phyloP scores from a whole-genome alignment of 2,888 invertebrate genomes.

The Nomada fabriciana region DNA sequence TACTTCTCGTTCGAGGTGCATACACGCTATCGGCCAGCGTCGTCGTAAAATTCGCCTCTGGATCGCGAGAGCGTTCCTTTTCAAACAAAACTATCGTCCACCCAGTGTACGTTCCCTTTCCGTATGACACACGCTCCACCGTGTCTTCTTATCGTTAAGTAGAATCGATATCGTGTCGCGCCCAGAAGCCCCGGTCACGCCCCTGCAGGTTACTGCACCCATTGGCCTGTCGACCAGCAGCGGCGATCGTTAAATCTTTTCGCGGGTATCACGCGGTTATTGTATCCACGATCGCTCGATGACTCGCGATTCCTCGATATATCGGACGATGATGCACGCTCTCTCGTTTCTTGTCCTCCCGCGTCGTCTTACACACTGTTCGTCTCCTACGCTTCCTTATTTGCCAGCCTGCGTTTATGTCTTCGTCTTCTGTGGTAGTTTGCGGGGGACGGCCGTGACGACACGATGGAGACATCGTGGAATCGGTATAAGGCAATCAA shows the following conservation, averaged over 20 bases:
- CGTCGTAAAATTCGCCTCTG: slow-evolving; percentile 41
- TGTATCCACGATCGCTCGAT: slow-evolving; percentile 23
- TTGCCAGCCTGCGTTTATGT: not conserved
- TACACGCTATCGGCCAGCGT: not conserved
- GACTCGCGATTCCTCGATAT: slow-evolving; percentile 42
- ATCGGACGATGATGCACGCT: slow-evolving; percentile 22
- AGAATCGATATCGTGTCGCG: slow-evolving; percentile 65
- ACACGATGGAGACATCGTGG: not conserved
- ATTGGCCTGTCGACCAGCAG: slow-evolving; percentile 31
- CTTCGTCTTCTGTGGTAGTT: not conserved
- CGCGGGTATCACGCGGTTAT: slow-evolving; percentile 44
- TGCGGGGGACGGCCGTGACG: not conserved
- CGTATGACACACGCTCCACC: slow-evolving; percentile 49
- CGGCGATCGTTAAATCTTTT: slow-evolving; percentile 56
- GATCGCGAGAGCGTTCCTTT: slow-evolving; percentile 13
- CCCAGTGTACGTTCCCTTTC: slow-evolving; percentile 28
- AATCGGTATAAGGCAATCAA: not conserved
- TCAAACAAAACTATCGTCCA: slow-evolving; percentile 28
- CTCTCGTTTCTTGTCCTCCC: not conserved
- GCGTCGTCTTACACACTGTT: not conserved
- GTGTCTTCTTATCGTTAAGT: slow-evolving; percentile 58
- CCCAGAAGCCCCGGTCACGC: slow-evolving; percentile 63
- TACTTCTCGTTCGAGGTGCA: not conserved
- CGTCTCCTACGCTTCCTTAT: slow-evolving; percentile 25
- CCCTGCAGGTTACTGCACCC: slow-evolving; percentile 64